Conservation (phyloP, 2,797 vertebrate genomes). For the Apodemus agrarius region DNA sequence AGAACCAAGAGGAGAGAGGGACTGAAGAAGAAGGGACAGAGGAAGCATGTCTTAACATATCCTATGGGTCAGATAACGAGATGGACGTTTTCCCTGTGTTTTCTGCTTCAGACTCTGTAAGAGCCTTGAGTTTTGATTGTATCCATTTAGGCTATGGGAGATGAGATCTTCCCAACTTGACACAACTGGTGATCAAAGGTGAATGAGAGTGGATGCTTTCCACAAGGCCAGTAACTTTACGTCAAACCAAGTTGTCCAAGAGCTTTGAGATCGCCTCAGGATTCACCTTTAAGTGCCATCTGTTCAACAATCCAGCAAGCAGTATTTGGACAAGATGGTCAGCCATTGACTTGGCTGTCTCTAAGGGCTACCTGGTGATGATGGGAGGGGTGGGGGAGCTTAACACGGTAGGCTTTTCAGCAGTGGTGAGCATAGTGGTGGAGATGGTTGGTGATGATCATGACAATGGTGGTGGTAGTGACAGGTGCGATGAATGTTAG, state of each 20-base stretch:
- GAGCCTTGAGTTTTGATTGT: not conserved
- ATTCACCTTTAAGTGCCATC: not conserved
- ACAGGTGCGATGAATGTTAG: not conserved
- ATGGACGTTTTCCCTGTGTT: not conserved
- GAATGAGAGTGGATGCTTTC: not conserved
- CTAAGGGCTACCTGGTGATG: not conserved
- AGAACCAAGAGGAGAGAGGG: not conserved
- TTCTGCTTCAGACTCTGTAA: not conserved
- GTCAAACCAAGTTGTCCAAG: not conserved
- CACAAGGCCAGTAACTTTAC: not conserved
- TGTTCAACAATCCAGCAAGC: not conserved
- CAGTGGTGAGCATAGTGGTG: not conserved
- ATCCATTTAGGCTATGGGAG: not conserved
- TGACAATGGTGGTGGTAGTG: fast-evolving
- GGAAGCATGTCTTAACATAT: not conserved
- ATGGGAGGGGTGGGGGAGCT: not conserved
- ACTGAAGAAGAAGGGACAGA: not conserved
- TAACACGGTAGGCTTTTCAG: no score
- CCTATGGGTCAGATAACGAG: not conserved
- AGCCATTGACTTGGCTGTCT: not conserved
- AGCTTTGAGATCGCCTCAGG: not conserved
- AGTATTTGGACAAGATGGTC: not conserved
- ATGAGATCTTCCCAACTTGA: not conserved
- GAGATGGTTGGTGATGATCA: fast-evolving
- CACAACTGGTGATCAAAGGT: not conserved